Percentiles rank a stretch among this genome's conserved stretches.
These are phyloP conservation scores for Meandrusa payeni DNA, from an alignment of 2,888 invertebrate genomes.

Conservation along the genomic window DNA sequence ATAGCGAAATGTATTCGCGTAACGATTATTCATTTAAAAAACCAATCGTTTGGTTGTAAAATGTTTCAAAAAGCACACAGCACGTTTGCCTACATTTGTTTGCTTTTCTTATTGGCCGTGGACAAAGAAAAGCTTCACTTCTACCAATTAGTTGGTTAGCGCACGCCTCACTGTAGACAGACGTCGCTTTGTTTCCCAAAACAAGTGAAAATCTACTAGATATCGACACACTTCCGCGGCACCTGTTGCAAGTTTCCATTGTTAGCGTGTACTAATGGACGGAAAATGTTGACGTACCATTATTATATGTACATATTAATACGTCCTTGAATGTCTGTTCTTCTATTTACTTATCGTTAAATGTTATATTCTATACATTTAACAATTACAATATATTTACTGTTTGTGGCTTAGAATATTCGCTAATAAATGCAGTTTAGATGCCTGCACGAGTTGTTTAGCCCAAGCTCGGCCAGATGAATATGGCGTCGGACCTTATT, in stretches of 20 bases:
- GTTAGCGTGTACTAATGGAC: conserved; percentile 1
- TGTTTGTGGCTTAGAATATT: too few relatives aligned
- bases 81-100: conserved; percentile 56
- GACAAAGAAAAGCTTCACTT: conserved; percentile 68
- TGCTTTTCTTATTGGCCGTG: conserved; percentile 54
- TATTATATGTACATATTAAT: background rate
- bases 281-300: conserved; percentile 12
- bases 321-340: too few relatives aligned
- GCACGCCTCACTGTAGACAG: conserved; percentile 53
- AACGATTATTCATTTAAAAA: conserved; percentile 40
- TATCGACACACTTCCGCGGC: conserved; percentile 54
- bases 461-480: too few relatives aligned
- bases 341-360: too few relatives aligned
- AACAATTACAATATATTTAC: too few relatives aligned
- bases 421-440: too few relatives aligned
- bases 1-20: conserved; percentile 23
- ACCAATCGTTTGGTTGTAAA: conserved; percentile 32
- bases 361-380: too few relatives aligned
- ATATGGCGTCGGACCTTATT: too few relatives aligned
- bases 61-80: conserved; percentile 51
- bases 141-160: conserved; percentile 69
- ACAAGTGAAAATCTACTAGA: conserved; percentile 63
- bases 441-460: too few relatives aligned
- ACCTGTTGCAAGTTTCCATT: conserved; percentile 26
- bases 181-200: conserved; percentile 64